A percentile compares a stretch with the other conserved stretches of the same genome.
Evolutionary conservation across 2,888 invertebrate genomes (phyloP).

Genomic region (Xylocampa areola): DNA sequence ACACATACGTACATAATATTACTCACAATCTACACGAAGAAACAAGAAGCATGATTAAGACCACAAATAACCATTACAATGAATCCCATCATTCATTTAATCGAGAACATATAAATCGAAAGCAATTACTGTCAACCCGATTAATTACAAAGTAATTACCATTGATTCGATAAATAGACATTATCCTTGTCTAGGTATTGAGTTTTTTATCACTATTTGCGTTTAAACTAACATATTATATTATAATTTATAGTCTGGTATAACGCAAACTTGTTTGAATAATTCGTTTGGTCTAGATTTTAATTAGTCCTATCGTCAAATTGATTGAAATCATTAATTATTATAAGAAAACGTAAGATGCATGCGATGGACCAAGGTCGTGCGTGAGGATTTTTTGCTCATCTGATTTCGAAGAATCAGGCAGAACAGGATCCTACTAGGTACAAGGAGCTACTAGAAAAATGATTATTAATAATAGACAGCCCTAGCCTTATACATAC

Average conservation of each 20-base stretch:
- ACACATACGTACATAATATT: neutral
- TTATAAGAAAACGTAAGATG: constrained; percentile 8
- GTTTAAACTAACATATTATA: constrained; percentile 1
- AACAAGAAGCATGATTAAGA: constrained; percentile 25
- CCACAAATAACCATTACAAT: constrained; percentile 28
- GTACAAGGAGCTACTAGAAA: too few species aligned
- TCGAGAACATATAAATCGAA: constrained; percentile 34
- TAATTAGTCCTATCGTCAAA: constrained; percentile 25
- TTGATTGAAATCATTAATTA: constrained; percentile 22
- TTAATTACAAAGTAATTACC: constrained; percentile 39
- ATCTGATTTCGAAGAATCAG: constrained; percentile 44
- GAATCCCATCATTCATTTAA: constrained; percentile 19
- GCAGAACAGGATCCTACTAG: constrained; percentile 22
- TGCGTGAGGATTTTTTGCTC: constrained; percentile 34
- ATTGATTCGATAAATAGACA: constrained; percentile 34
- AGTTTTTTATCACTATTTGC: constrained; percentile 27
- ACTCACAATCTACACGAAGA: constrained; percentile 12
- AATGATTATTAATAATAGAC: too few species aligned
- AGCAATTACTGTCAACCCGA: constrained; percentile 46
- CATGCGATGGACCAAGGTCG: constrained; percentile 28
- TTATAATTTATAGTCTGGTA: constrained; percentile 1
- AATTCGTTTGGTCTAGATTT: constrained; percentile 38
- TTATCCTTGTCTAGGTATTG: neutral
- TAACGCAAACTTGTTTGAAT: constrained; percentile 19
- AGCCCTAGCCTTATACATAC: too few species aligned